phyloP scores from a whole-genome alignment of 2,888 invertebrate genomes.

The Volucella inanis region DNA sequence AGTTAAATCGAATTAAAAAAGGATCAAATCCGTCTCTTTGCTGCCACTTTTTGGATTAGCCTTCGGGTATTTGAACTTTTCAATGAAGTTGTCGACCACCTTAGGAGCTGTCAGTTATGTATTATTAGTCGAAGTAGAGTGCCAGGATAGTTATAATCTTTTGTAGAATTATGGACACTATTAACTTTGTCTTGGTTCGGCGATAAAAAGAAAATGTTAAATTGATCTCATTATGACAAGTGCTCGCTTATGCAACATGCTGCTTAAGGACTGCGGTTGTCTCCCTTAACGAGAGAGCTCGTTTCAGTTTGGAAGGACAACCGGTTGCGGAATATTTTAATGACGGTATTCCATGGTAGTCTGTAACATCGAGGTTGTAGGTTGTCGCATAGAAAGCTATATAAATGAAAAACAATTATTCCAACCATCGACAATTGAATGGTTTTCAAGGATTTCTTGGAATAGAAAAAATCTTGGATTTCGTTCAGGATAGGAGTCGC shows the following conservation, averaged over 20 bases:
- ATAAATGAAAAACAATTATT: neutral
- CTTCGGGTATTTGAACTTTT: no score
- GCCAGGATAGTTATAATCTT: neutral
- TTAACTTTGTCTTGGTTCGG: slow-evolving; percentile 12
- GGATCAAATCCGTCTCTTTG: slow-evolving; percentile 2
- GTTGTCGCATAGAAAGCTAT: neutral
- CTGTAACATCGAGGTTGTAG: neutral
- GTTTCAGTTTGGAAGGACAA: neutral
- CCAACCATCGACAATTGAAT: neutral
- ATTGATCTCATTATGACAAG: slow-evolving; percentile 1
- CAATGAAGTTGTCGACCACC: no score
- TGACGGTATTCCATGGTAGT: neutral
- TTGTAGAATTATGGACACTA: neutral
- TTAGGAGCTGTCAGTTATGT: no score
- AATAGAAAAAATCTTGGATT: no score
- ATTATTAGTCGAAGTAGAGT: no score
- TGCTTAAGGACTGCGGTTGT: slow-evolving; percentile 8
- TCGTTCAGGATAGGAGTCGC: no score
- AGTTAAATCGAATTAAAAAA: slow-evolving; percentile 13
- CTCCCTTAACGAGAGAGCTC: neutral
- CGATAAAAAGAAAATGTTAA: slow-evolving; percentile 20
- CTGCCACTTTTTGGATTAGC: neutral
- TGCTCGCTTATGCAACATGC: neutral
- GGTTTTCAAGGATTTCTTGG: neutral
- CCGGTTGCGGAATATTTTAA: slow-evolving; percentile 17